Conservation (phyloP, 2,113 vertebrate species). For the Epinephelus lanceolatus region DNA sequence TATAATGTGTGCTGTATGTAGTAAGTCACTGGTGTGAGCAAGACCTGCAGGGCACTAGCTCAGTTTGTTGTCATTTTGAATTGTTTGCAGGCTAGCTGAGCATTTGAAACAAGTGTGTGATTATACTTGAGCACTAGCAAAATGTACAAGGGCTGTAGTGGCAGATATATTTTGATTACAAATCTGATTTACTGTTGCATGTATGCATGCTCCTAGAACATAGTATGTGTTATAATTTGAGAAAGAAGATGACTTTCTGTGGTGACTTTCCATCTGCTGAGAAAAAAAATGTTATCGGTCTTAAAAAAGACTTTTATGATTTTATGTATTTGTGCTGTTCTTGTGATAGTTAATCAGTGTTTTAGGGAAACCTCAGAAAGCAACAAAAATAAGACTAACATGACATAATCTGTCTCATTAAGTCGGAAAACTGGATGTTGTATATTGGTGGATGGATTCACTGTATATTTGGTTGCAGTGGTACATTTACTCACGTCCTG, state of each 20-base stretch:
- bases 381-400: background rate
- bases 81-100: constrained; percentile 1
- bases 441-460: background rate
- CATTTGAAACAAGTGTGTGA: constrained; percentile 22
- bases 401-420: constrained; percentile 8
- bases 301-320: background rate
- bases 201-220: background rate
- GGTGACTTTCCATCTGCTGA: background rate
- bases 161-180: background rate
- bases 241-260: background rate
- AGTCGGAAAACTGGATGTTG: background rate
- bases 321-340: background rate
- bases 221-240: background rate
- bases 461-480: background rate
- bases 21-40: background rate
- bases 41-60: background rate
- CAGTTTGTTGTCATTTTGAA: constrained; percentile 23
- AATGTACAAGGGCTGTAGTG: constrained; percentile 14
- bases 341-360: background rate
- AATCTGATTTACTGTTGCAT: constrained; percentile 11
- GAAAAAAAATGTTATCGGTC: background rate
- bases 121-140: constrained; percentile 6
- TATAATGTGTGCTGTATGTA: background rate
- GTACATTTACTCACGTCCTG: background rate
- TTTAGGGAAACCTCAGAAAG: background rate